A percentile compares a stretch with the other conserved stretches of the same genome.
These are phyloP conservation scores for Bucorvus abyssinicus DNA, from an alignment of 2,797 vertebrate species.

Conservation along the genomic window DNA sequence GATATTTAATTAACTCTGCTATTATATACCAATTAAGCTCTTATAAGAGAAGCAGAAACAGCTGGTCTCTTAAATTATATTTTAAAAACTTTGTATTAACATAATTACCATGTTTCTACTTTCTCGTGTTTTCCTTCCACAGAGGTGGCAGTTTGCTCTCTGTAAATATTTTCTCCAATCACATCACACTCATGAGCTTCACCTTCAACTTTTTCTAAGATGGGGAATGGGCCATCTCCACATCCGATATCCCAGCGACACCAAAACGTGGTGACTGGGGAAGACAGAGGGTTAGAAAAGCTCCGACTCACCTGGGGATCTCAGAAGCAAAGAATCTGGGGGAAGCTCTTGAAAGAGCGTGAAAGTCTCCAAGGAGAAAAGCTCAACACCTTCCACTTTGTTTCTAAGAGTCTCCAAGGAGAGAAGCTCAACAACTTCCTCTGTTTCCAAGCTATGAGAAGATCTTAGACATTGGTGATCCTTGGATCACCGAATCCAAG, in stretches of 20 bases:
- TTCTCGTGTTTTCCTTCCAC: neutral
- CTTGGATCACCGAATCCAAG: accelerated
- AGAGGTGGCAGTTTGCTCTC: neutral
- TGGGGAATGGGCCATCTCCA: neutral
- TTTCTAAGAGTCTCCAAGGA: neutral
- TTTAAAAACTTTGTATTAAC: slow-evolving; percentile 63
- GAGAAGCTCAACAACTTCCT: neutral
- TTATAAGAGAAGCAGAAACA: slow-evolving; percentile 75
- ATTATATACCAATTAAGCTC: slow-evolving; percentile 82
- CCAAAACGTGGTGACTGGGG: accelerated
- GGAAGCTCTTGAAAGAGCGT: neutral
- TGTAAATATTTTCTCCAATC: neutral
- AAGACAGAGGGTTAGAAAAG: neutral
- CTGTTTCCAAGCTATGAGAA: neutral
- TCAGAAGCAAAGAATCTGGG: neutral
- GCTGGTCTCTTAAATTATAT: slow-evolving; percentile 71
- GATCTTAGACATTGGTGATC: neutral
- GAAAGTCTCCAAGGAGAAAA: neutral
- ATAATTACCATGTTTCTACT: slow-evolving; percentile 39
- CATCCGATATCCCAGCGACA: neutral
- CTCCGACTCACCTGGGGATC: neutral
- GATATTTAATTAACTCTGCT: slow-evolving; percentile 81
- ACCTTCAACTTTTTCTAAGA: neutral
- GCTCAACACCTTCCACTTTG: neutral
- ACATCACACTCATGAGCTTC: neutral